Base-by-base conservation (phyloP, 2,113 vertebrate genomes). In the Gallinago paraguaiae region DNA sequence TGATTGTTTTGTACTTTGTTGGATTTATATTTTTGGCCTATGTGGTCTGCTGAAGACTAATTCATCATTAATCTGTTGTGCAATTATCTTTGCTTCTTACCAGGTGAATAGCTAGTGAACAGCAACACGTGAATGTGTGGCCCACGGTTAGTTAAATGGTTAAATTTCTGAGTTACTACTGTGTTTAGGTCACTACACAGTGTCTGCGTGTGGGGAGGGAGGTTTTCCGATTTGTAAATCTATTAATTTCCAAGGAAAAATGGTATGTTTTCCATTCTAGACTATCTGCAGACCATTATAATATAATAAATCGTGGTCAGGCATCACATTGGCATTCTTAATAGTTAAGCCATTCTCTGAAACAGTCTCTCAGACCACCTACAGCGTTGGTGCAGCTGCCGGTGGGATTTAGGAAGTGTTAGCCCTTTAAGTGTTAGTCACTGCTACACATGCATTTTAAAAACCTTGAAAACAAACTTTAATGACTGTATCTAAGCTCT, bases 331-430 rank as follows among this genome's bases (percentile, higher is more conserved):
- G 82, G 39, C n/a, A 4, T 79, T 76, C 45, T 45, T 31, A 31
- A 46, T 37, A 30, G 74, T 37, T 33, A 30, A 41, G 20, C 53
- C 64, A 86, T 94, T 88, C 72, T 84, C 86, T 60, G 88, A 88
- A 82, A 86, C 81, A 77, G 94, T 86, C 92, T 92, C 82, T 88
- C 81, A 64, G 98, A 98, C 98, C 98, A 98, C 97, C 98, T 98
- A 93, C 92, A 82, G 94, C 96, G 96, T 81, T 50, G 16, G 80
- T 82, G 93, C 96, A 92, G 96, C 84, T 97, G 56, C 92, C 8
- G 10, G 78, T 63, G 90, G 82, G 90, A 72, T 95, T 95, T 93
- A 45, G 57, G 95, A 84, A 89, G 64, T 30, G 41, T 76, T 67
- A 68, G 54, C 37, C 53, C 43, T 57, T 1, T 35, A 54, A 79